phyloP scores from a whole-genome alignment of 2,113 vertebrate genomes.

The Cyanoramphus novaezelandiae region DNA sequence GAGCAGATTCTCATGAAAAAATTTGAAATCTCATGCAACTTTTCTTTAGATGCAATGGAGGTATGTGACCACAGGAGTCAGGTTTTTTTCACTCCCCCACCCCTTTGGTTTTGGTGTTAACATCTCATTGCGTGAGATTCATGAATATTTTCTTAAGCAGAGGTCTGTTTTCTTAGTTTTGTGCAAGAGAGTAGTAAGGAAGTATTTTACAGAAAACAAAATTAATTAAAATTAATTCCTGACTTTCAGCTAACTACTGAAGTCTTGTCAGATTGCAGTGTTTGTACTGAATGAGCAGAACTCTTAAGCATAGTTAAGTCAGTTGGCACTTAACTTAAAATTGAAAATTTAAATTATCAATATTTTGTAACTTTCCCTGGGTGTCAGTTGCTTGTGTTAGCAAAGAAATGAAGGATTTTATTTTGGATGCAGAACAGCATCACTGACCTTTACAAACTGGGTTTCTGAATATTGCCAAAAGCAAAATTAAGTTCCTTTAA shows the following conservation, averaged over 20 bases:
- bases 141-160: not conserved
- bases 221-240: not conserved
- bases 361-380: not conserved
- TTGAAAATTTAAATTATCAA: not conserved
- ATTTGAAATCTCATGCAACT: constrained; percentile 96
- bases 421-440: not conserved
- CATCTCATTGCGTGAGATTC: not conserved
- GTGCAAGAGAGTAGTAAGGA: not conserved
- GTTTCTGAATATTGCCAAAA: not conserved
- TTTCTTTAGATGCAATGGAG: constrained; percentile 97
- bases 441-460: not conserved
- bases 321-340: not conserved
- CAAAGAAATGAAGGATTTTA: not conserved
- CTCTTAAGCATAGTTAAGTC: not conserved
- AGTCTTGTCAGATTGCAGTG: not conserved
- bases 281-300: not conserved
- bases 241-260: not conserved
- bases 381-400: not conserved
- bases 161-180: not conserved
- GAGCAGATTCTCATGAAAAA: constrained; percentile 96
- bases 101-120: not conserved
- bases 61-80: constrained; percentile 55
- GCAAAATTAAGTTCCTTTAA: not conserved
- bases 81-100: not conserved
- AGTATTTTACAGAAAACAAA: not conserved